Conservation (phyloP, 53 echinoderm and acorn worm genomes). For the Crossaster papposus region DNA sequence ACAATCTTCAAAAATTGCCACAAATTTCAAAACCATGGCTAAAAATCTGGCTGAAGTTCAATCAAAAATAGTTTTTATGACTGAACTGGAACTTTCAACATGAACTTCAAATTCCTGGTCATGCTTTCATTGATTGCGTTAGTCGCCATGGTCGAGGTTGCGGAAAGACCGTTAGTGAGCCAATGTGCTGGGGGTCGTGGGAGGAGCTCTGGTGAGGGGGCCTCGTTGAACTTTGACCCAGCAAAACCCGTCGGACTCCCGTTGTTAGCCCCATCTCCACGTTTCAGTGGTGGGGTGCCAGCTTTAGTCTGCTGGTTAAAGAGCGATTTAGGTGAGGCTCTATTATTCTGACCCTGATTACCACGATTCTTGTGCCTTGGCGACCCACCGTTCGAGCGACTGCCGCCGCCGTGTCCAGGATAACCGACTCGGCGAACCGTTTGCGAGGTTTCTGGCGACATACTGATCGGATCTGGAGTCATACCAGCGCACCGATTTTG, state of each 20-base stretch:
- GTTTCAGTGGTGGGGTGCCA: constrained; percentile 17
- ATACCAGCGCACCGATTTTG: neutral
- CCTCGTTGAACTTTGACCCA: constrained; percentile 94
- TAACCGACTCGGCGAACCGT: constrained; percentile 20
- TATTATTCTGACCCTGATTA: constrained; percentile 9
- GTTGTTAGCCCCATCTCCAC: constrained; percentile 7
- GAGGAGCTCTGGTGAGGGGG: constrained; percentile 78
- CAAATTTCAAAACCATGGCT: neutral
- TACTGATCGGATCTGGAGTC: constrained; percentile 20
- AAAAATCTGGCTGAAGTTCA: neutral
- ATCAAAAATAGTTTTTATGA: constrained; percentile 5
- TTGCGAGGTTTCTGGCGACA: constrained; percentile 49
- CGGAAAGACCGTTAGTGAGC: constrained; percentile 44
- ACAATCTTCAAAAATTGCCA: neutral
- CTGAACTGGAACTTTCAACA: constrained; percentile 63
- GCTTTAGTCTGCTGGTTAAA: constrained; percentile 6
- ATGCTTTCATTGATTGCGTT: constrained; percentile 59
- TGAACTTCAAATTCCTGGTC: constrained; percentile 52
- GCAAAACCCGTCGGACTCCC: constrained; percentile 59
- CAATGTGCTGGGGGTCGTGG: constrained; percentile 85
- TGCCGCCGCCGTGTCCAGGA: neutral
- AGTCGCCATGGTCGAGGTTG: neutral
- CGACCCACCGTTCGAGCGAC: constrained; percentile 36
- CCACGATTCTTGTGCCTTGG: constrained; percentile 50
- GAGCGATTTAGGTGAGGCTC: constrained; percentile 35